Base-by-base conservation (phyloP, 2,113 vertebrate species). In the Urocynchramus pylzowi region DNA sequence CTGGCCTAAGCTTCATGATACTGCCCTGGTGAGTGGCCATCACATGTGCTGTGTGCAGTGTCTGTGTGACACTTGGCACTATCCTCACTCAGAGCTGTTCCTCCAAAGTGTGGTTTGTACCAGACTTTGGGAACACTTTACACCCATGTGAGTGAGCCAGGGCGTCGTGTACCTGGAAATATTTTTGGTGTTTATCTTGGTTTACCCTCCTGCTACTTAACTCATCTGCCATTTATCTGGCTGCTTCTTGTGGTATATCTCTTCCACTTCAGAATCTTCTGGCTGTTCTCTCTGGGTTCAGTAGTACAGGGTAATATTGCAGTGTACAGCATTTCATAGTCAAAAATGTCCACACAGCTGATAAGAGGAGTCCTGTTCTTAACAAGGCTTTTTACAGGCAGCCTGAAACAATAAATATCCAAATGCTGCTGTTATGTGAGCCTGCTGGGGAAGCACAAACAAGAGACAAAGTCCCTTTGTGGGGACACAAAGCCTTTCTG, bases 401-500 rank as follows among this genome's bases (percentile, higher is more conserved):
- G 75, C 83, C 92, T 49, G 28, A 53, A 96, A 95, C 95, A 95
- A 94, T 88, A 71, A 86, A 68, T 42, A 28, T 12, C 91, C 85
- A 78, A 84, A 95, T 84, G 57, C 85, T 70, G 78, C 83, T 93
- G 89, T 78, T 90, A 18, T 22, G 69, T 7, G 37, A 84, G 84
- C 0, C 0, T 91, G 80, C 95, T 71, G 79, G 90, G 74, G 71
- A 81, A 90, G 77, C 31, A 12, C 78, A 91, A 95, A 93, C 91
- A 88, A 68, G 56, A 56, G 79, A 90, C 88, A 90, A 84, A 90
- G 88, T 44, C 88, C 79, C 49, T 84, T 90, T 90, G 87, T 90
- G 63, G 49, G 71, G 35, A 77, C 56, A 95, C 88, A 94, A 95
- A 93, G 94, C 87, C 49, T 71, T 95, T 95, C 64, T 95, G 85